A percentile compares a stretch with the other conserved stretches of the same genome.
Conservation (phyloP, 2,113 vertebrate species). For the Pangasianodon gigas region DNA sequence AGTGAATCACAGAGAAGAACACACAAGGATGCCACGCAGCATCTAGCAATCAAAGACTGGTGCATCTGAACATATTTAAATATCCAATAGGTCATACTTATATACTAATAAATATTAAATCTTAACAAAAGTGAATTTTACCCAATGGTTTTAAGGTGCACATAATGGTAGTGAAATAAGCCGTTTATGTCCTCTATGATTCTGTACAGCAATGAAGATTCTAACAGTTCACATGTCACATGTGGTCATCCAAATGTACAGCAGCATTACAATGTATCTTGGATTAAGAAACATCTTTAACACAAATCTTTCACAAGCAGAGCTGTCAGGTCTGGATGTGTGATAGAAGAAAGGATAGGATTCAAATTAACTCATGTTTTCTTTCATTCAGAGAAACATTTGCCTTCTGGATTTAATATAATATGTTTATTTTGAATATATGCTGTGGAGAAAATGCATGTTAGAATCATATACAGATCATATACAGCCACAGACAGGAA, state of each 20-base stretch:
- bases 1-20: constrained; percentile 50
- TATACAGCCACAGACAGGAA: neutral
- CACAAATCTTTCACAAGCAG: neutral
- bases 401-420: neutral
- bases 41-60: neutral
- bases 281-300: too few species aligned
- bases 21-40: neutral
- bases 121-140: neutral
- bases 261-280: neutral
- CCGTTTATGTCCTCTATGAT: neutral
- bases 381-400: neutral
- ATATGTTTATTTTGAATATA: neutral
- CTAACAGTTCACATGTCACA: neutral
- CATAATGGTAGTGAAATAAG: neutral
- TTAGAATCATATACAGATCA: neutral
- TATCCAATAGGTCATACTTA: neutral
- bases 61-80: neutral
- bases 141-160: neutral
- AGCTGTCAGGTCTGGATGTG: neutral
- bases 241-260: neutral
- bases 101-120: neutral
- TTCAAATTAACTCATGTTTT: neutral
- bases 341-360: neutral
- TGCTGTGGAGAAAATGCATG: neutral
- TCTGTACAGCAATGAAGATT: neutral